Evolutionary conservation across 2,797 vertebrate genomes (phyloP), one percentile per base, ranked within the genome.

Genomic region (Cirrhinus mrigala): DNA sequence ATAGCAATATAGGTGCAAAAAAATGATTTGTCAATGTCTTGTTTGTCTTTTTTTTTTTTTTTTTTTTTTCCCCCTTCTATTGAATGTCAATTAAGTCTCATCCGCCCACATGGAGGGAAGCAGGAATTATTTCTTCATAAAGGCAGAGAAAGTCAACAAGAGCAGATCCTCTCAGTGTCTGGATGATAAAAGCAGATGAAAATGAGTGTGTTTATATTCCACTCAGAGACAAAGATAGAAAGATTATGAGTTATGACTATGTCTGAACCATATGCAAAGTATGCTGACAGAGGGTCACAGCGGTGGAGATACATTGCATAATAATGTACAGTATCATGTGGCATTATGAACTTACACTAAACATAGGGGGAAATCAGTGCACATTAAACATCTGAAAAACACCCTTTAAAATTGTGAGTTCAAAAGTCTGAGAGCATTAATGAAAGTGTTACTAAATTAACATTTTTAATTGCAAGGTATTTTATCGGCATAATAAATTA

Each of bases 171-270:
- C 24, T 71, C 70, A 54, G 60, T 8, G 48, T 77, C 22, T 56
- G 82, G 29, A 69, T 84, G 22, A 54, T 76, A 77, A 84, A 83
- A 77, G 74, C 48, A 69, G 82, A 83, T 83, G 60, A 56, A 84
- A 77, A 68, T 27, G 27, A 54, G 29, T 6, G 3, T 74, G 70
- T 83, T 64, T 83, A 75, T 64, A 52, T 69, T 84, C 10, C n/a
- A 56, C 48, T 83, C 46, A 54, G 27, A 52, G 9, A 20, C 50
- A 37, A 44, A 68, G 78, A 79, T 44, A 70, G 16, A 73, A 54
- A 60, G 56, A 75, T 83, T 52, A 12, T 75, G 44, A 64, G 44
- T 82, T 82, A 64, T 50, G 81, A 75, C 58, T 75, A 40, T 73
- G 69, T 83, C 70, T 83, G 56, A 83, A 71, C 27, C 44, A 0